Base-by-base conservation (phyloP, 2,113 vertebrate genomes). In the Oreochromis spilurus region DNA sequence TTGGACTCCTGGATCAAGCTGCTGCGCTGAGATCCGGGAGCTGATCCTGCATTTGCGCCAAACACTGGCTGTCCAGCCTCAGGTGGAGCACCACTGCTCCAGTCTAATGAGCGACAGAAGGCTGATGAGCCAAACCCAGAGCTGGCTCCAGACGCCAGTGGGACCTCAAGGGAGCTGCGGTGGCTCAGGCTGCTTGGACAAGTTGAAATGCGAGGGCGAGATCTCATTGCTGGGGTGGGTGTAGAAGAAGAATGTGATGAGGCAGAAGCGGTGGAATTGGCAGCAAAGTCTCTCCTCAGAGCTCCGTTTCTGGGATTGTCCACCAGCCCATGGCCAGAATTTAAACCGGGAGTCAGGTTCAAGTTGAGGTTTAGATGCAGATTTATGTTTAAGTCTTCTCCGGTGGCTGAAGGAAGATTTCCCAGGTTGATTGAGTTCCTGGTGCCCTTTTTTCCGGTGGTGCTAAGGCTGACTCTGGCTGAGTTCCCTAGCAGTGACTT, bases 371-470 rank as follows among this genome's bases (percentile, higher is more conserved):
- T 97, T 12, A 97, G 89, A 84, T 97, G 96, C 78, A 97, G 94
- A 58, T 95, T 97, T 67, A 97, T 96, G 83, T 94, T 97, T 80
- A 97, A 62, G 84, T 96, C 96, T 26, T 97, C 96, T 36, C 96
- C 96, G 0, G 96, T 97, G n/a, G 95, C 94, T 9, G 96, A 97
- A 5, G 96, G 96, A 26, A 97, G 93, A 89, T 97, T 96, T 34
- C 96, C 96, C 31, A 97, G 93, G 84, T 97, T 97, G 88, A 97
- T 97, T 9, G 96, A 97, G 88, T 97, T 97, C 89, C 96, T 93
- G 21, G 93, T 96, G 40, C 95, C 93, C 54, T 93, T 95, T 87
- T 96, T 96, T 3, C 95, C 95, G 1, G 90, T 87, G 19, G 92
- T 91, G 77, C 94, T 96, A 34, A 96, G 92, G 75, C 90, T 95